Percentiles rank a stretch among this genome's conserved stretches.
These are phyloP conservation scores for Neodiprion lecontei DNA, from an alignment of 1,140 invertebrate genomes.

Conservation along the genomic window DNA sequence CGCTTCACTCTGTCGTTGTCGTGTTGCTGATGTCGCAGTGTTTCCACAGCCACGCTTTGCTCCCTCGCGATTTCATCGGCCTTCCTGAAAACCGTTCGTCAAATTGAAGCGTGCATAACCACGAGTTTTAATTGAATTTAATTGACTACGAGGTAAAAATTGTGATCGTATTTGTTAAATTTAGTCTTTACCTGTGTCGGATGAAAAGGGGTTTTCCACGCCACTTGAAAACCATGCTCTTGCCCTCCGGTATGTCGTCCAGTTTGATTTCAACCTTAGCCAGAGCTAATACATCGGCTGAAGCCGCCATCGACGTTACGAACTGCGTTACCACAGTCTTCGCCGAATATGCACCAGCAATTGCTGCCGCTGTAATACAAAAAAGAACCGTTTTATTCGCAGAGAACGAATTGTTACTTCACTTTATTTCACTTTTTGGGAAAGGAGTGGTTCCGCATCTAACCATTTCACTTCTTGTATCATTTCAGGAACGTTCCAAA, in stretches of 20 bases:
- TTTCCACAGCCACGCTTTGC: conserved; percentile 65
- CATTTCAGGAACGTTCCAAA: too few species aligned
- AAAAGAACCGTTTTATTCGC: background rate
- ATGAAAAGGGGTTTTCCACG: conserved; percentile 47
- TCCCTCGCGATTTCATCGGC: conserved; percentile 71
- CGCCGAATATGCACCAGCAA: conserved; percentile 29
- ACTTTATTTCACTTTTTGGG: background rate
- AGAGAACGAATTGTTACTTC: background rate
- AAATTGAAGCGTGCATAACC: background rate
- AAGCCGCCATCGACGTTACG: conserved; percentile 30
- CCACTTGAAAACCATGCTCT: conserved; percentile 43
- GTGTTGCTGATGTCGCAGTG: conserved; percentile 77
- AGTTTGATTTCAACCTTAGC: conserved; percentile 43
- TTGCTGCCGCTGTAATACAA: conserved; percentile 25
- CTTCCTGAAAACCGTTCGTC: conserved; percentile 26
- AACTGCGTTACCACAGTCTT: conserved; percentile 43
- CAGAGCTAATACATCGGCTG: conserved; percentile 42
- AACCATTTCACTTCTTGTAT: too few species aligned
- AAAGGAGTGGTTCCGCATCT: too few species aligned
- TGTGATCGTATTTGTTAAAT: conserved; percentile 12
- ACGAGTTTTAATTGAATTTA: background rate
- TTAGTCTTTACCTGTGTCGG: conserved; percentile 42
- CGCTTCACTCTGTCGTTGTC: conserved; percentile 65
- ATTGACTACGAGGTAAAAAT: background rate
- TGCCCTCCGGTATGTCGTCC: conserved; percentile 35